Evolutionary conservation across 1,140 invertebrate species (phyloP).

Genomic region (Orius insidiosus): DNA sequence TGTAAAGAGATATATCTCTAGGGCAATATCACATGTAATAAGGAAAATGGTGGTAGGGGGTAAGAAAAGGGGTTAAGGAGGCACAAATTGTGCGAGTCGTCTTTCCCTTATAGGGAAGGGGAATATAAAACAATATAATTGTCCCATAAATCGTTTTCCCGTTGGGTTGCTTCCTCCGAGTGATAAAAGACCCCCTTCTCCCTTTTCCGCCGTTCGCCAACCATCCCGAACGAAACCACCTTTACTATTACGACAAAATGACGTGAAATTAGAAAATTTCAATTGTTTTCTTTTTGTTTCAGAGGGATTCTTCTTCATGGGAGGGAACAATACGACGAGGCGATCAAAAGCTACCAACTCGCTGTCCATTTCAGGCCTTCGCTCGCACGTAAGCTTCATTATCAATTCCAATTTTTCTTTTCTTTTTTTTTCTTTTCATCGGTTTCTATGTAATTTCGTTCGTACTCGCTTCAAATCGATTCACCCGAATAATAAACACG

Average conservation of each 20-base stretch:
- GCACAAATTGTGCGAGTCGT: constrained; percentile 6
- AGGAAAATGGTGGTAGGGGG: too few relatives aligned
- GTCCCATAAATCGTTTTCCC: constrained; percentile 8
- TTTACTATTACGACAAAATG: too few relatives aligned
- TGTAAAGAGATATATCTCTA: constrained; percentile 7
- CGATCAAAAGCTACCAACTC: constrained; percentile 76
- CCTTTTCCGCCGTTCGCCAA: background rate
- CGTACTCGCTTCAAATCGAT: too few relatives aligned
- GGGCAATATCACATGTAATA: constrained; percentile 9
- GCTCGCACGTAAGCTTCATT: constrained; percentile 67
- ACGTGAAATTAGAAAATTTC: background rate
- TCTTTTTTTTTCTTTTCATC: too few relatives aligned
- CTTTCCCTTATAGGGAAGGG: background rate
- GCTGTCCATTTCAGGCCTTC: constrained; percentile 88
- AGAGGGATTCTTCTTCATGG: constrained; percentile 88
- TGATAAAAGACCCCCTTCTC: background rate
- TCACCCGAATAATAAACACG: too few relatives aligned
- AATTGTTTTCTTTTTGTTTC: constrained; percentile 31
- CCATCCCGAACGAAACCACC: too few relatives aligned
- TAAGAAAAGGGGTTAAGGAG: too few relatives aligned
- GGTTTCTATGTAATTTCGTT: too few relatives aligned
- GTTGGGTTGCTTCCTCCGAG: background rate
- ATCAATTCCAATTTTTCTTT: background rate
- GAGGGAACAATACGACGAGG: constrained; percentile 69
- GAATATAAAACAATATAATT: constrained; percentile 12